Percentiles rank a stretch among this genome's conserved stretches.
These are phyloP conservation scores for Pseudolycoriella hygida DNA, from an alignment of 2,888 invertebrate genomes.

Conservation along the genomic window DNA sequence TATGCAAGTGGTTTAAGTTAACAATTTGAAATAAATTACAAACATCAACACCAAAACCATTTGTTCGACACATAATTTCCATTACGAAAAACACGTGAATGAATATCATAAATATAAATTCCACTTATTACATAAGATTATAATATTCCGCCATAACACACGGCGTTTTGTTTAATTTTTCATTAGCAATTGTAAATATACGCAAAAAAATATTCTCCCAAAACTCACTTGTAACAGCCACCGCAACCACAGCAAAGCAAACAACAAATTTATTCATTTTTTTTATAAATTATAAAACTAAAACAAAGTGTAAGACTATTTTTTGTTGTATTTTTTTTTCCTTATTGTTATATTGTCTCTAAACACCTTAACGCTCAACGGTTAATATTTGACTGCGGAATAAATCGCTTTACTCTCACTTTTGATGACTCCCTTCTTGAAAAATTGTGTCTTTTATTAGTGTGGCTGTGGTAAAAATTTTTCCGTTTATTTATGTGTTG, in stretches of 20 bases:
- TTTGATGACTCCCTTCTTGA: conserved; percentile 27
- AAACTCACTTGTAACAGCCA: conserved; percentile 26
- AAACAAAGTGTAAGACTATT: neutral
- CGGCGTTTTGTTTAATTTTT: too few species aligned
- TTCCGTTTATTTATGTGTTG: neutral
- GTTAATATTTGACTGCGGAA: conserved; percentile 27
- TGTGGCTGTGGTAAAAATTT: conserved; percentile 2
- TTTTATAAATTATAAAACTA: neutral
- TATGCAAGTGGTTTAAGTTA: too few species aligned
- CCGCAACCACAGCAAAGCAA: conserved; percentile 23
- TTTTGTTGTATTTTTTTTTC: neutral
- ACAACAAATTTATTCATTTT: conserved; percentile 18
- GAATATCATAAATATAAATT: too few species aligned
- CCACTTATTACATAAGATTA: too few species aligned
- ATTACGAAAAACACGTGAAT: neutral
- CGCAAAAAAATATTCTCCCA: conserved; percentile 5
- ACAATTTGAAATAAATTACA: too few species aligned
- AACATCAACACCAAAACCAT: neutral
- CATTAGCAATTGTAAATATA: neutral
- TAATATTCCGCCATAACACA: neutral
- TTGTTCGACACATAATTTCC: neutral
- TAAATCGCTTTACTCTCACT: conserved; percentile 19
- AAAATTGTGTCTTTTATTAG: conserved; percentile 6
- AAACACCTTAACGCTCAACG: conserved; percentile 20
- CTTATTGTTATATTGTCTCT: neutral